phyloP scores from a whole-genome alignment of 2,888 invertebrate genomes.

The Tanaodytes sp. region DNA sequence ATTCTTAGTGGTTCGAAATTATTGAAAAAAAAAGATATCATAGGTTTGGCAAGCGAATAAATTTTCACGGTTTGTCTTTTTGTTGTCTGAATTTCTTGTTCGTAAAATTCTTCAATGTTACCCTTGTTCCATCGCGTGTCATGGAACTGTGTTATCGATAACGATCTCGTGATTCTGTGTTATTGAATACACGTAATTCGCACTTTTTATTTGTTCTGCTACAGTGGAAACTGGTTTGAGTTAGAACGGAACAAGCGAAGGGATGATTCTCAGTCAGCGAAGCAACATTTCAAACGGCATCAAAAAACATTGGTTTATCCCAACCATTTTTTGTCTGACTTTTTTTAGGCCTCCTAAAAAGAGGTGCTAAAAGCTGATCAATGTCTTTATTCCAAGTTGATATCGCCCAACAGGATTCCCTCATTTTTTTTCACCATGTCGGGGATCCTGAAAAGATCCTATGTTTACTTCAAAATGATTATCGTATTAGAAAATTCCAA shows the following conservation, averaged over 20 bases:
- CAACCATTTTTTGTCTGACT: constrained; percentile 15
- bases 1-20: too few relatives aligned
- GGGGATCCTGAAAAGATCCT: too few relatives aligned
- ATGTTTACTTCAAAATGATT: too few relatives aligned
- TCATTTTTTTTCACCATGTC: not conserved
- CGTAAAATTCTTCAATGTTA: constrained; percentile 25
- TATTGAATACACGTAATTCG: constrained; percentile 39
- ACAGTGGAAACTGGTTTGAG: constrained; percentile 32
- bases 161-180: constrained; percentile 36
- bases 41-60: too few relatives aligned
- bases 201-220: constrained; percentile 20
- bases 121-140: constrained; percentile 7
- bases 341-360: not conserved
- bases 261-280: constrained; percentile 27
- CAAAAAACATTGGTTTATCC: constrained; percentile 1
- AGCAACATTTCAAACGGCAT: constrained; percentile 22
- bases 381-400: constrained; percentile 16
- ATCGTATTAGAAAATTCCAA: too few relatives aligned
- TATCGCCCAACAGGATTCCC: constrained; percentile 9
- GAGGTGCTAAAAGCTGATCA: constrained; percentile 28
- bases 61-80: too few relatives aligned
- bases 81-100: too few relatives aligned
- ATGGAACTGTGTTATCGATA: constrained; percentile 24
- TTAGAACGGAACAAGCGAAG: constrained; percentile 29
- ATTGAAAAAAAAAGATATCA: too few relatives aligned